Conservation (phyloP, 2,113 vertebrate species). For the Anser cygnoides region DNA sequence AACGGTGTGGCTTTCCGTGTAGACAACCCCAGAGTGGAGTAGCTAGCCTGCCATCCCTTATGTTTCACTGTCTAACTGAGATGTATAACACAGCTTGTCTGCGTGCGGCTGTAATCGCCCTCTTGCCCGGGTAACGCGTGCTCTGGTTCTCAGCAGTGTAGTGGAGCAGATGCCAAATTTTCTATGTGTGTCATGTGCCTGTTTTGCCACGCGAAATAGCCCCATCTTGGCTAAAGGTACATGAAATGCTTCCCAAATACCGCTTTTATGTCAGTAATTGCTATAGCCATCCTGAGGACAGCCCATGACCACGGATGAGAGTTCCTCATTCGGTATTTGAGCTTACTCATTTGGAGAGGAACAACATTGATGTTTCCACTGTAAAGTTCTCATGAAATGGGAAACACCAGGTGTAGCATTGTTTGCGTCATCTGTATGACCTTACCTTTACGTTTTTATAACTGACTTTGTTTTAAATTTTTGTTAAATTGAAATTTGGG, state of each 20-base stretch:
- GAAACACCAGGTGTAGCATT: neutral
- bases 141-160: neutral
- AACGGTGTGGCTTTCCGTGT: slow-evolving; percentile 55
- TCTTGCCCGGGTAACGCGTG: neutral
- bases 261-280: neutral
- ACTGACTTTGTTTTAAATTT: neutral
- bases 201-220: neutral
- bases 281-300: neutral
- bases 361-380: neutral
- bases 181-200: neutral
- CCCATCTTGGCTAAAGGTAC: neutral
- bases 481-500: neutral
- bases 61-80: slow-evolving; percentile 63
- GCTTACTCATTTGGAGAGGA: neutral
- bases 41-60: slow-evolving; percentile 55
- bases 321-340: neutral
- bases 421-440: neutral
- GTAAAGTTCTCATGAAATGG: neutral
- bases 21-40: slow-evolving; percentile 43
- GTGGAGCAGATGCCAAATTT: slow-evolving; percentile 9
- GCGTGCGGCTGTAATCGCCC: neutral
- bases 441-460: neutral
- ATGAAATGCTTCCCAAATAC: neutral
- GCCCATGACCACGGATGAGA: neutral
- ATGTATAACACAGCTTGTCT: slow-evolving; percentile 54